phyloP scores from a whole-genome alignment of 2,888 invertebrate species.

The Brachyptera risi region DNA sequence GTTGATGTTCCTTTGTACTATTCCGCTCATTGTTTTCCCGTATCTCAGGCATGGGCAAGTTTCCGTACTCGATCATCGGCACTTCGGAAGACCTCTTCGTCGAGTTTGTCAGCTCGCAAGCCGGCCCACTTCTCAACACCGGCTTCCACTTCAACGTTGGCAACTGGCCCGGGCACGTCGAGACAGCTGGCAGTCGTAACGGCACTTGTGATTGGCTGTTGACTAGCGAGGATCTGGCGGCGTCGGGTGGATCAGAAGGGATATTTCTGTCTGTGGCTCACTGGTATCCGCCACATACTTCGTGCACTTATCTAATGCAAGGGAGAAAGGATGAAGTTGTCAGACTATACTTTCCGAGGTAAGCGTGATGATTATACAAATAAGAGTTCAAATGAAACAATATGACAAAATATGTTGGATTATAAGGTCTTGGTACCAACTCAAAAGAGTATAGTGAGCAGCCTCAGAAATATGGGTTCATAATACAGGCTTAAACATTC shows the following conservation, averaged over 20 bases:
- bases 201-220: slow-evolving; percentile 87
- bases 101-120: slow-evolving; percentile 84
- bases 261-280: slow-evolving; percentile 88
- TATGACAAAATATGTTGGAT: too few species aligned
- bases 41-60: slow-evolving; percentile 76
- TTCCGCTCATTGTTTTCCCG: too few species aligned
- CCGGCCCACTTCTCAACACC: slow-evolving; percentile 84
- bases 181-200: slow-evolving; percentile 80
- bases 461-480: too few species aligned
- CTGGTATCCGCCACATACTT: slow-evolving; percentile 92
- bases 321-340: slow-evolving; percentile 84
- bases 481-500: too few species aligned
- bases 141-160: slow-evolving; percentile 94
- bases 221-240: slow-evolving; percentile 73
- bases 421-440: too few species aligned
- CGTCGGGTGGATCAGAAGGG: slow-evolving; percentile 77
- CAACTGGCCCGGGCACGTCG: slow-evolving; percentile 90
- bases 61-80: slow-evolving; percentile 90
- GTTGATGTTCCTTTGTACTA: too few species aligned
- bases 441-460: too few species aligned
- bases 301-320: slow-evolving; percentile 85
- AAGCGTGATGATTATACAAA: too few species aligned
- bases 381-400: too few species aligned
- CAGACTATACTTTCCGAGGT: slow-evolving; percentile 85
- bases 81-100: slow-evolving; percentile 85